Conservation (phyloP, 2,113 vertebrate species). For the Hypomesus transpacificus region DNA sequence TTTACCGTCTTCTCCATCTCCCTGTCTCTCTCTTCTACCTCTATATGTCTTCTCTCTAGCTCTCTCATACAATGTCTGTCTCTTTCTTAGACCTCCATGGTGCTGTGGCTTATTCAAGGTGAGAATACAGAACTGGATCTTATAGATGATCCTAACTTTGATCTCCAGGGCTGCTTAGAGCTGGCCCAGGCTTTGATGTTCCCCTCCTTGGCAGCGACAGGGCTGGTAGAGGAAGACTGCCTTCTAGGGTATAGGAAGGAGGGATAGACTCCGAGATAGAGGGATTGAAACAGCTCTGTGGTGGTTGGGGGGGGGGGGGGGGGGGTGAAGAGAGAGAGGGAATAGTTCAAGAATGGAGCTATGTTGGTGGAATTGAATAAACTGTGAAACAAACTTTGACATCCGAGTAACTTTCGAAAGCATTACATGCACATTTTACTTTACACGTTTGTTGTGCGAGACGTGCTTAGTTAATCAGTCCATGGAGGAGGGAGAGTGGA, state of each 20-base stretch:
- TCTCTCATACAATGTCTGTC: not conserved
- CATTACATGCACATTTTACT: not conserved
- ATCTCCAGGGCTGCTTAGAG: constrained; percentile 4
- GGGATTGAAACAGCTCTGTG: constrained; percentile 14
- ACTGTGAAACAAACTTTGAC: not conserved
- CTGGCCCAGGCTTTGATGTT: not conserved
- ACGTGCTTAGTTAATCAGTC: not conserved
- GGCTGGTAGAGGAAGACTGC: not conserved
- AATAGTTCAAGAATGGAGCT: not conserved
- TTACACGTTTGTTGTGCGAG: not conserved
- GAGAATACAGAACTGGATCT: not conserved
- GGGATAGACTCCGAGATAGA: constrained; percentile 8
- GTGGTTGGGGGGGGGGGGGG: not conserved
- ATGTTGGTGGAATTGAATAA: too few relatives aligned
- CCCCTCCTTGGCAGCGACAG: not conserved
- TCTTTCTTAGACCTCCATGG: not conserved
- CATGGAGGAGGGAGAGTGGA: constrained; percentile 15
- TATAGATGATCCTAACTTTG: constrained; percentile 1
- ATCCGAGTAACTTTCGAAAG: not conserved
- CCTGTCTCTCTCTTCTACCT: not conserved
- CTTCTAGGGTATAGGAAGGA: not conserved
- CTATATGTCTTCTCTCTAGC: not conserved
- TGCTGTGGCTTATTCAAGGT: not conserved
- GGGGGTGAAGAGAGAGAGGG: constrained; percentile 1
- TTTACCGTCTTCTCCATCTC: not conserved